Evolutionary conservation across 2,113 vertebrate species (phyloP).

Genomic region (Manacus vitellinus): DNA sequence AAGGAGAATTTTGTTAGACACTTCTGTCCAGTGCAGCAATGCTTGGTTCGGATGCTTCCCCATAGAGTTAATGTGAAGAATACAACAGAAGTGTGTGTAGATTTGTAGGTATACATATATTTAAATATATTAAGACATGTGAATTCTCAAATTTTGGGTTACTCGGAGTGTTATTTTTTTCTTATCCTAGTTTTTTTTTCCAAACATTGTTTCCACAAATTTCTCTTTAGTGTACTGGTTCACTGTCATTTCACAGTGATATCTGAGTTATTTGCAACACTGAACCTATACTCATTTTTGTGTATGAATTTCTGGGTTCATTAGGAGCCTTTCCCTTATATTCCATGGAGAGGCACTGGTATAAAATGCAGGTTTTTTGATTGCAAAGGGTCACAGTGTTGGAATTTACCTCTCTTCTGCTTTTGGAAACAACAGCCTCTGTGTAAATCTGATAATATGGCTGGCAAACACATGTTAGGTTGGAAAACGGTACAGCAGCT

Average conservation of each 20-base stretch:
- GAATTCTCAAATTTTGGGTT: background rate
- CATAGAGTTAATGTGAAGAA: accelerated
- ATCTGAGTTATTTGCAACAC: background rate
- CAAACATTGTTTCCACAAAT: background rate
- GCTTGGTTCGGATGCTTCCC: background rate
- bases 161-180: background rate
- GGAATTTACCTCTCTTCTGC: slow-evolving; percentile 50
- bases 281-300: background rate
- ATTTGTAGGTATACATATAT: background rate
- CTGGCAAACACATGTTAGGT: slow-evolving; percentile 31
- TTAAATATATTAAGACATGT: background rate
- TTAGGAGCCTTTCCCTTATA: background rate
- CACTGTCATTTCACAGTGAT: background rate
- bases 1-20: background rate
- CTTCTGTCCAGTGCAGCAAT: accelerated
- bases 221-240: background rate
- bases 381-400: slow-evolving; percentile 12
- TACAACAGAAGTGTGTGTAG: accelerated
- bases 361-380: background rate
- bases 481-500: slow-evolving; percentile 28
- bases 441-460: slow-evolving; percentile 60
- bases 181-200: background rate
- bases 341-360: background rate
- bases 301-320: background rate
- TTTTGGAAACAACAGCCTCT: slow-evolving; percentile 40